Conservation (phyloP, 2,797 vertebrate genomes). For the Anomalospiza imberbis region DNA sequence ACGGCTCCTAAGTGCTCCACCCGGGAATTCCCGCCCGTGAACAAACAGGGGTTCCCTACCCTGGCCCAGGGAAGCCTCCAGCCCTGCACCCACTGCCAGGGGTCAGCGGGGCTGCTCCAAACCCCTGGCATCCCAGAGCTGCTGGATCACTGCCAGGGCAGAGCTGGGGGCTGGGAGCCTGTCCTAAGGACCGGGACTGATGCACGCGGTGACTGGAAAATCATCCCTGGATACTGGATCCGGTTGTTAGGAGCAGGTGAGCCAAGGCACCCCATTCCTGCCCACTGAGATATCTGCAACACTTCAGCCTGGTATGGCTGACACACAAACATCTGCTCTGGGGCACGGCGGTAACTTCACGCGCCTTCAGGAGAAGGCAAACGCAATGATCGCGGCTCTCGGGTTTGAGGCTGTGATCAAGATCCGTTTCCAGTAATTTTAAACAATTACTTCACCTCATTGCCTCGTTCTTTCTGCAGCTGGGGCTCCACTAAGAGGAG, state of each 20-base stretch:
- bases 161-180: background rate
- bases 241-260: slow-evolving; percentile 56
- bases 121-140: background rate
- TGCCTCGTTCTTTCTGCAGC: slow-evolving; percentile 11
- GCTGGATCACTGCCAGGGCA: background rate
- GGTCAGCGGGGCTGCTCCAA: background rate
- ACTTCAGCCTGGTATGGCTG: slow-evolving; percentile 52
- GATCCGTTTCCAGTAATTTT: slow-evolving; percentile 50
- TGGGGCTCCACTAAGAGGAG: background rate
- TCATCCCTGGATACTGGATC: slow-evolving; percentile 44
- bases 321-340: slow-evolving; percentile 36
- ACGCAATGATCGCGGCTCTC: background rate
- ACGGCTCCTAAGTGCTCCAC: background rate
- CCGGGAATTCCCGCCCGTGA: background rate
- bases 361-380: slow-evolving; percentile 53
- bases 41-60: background rate
- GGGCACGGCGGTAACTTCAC: slow-evolving; percentile 40
- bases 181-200: background rate
- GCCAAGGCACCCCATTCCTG: slow-evolving; percentile 42
- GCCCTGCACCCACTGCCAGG: background rate
- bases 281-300: slow-evolving; percentile 42
- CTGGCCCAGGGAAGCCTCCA: background rate
- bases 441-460: slow-evolving; percentile 54
- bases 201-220: background rate
- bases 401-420: slow-evolving; percentile 38